These are phyloP conservation scores for Pseudachorutes palmiensis DNA, from an alignment of 1,140 invertebrate genomes.

Conservation along the genomic window DNA sequence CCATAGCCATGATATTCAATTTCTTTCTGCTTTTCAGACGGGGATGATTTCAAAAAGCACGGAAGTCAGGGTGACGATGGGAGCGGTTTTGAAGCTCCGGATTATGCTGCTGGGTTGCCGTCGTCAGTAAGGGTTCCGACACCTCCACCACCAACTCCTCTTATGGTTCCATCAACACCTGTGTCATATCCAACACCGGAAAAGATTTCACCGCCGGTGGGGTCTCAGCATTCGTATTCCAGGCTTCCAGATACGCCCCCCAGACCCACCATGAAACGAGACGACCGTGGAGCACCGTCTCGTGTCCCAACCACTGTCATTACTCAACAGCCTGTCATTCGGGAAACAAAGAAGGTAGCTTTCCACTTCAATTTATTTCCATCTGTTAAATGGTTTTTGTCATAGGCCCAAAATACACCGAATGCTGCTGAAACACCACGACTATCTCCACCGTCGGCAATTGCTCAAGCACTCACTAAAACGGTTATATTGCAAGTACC, in stretches of 20 bases:
- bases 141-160: constrained; percentile 36
- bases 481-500: constrained; percentile 38
- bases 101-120: constrained; percentile 68
- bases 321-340: background rate
- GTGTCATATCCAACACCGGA: too few relatives aligned
- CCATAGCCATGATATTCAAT: too few relatives aligned
- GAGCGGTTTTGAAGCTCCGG: constrained; percentile 51
- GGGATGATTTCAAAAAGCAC: too few relatives aligned
- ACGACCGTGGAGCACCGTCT: background rate
- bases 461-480: constrained; percentile 32
- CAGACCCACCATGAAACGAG: background rate
- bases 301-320: background rate
- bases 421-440: background rate
- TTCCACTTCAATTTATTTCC: too few relatives aligned
- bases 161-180: too few relatives aligned
- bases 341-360: constrained; percentile 2
- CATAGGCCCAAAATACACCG: too few relatives aligned
- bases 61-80: constrained; percentile 39
- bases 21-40: too few relatives aligned
- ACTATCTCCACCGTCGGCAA: background rate
- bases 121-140: constrained; percentile 39
- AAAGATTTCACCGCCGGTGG: too few relatives aligned
- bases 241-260: too few relatives aligned
- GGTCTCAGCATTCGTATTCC: too few relatives aligned
- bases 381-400: too few relatives aligned